Base-by-base conservation (phyloP, 2,888 invertebrate species). In the Priocnemis perturbator region DNA sequence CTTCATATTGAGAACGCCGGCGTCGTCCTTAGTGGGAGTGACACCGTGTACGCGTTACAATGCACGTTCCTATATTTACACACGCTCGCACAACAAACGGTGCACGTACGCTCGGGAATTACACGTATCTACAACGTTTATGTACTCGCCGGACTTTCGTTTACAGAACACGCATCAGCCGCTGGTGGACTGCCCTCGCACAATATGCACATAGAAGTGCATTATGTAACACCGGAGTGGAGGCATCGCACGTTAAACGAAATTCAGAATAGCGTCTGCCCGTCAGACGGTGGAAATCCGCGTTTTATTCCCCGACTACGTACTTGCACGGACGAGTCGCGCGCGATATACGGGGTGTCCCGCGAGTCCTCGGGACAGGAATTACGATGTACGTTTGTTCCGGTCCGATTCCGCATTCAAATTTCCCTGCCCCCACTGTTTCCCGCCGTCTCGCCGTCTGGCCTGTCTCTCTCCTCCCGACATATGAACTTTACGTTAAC, bases 171-270 rank as follows among this genome's bases (percentile, higher is more conserved):
- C 44, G 58, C 58, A 58, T 21, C 58, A 44, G 20, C 14, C 55
- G 23, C 15, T 2, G 37, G 44, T 30, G 5, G 55, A 14, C 56
- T 30, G 17, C 45, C 20, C 37, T 44, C 44, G 44, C 19, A 7
- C 37, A 14, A 37, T 58, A 58, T 19, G 21, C 19, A 30, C 44
- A 37, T 20, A 50, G 37, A 30, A 19, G 45, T 23, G 44, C 48
- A 48, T 60, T 60, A 60, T 48, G 59, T 60, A 60, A 60, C 47
- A 14, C 47, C 47, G 45, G 15, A 23, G 47, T 48, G 44, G 47
- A 47, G 59, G 47, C 59, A 48, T 60, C 23, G 59, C 45, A 47
- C 59, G 59, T 60, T 60, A 60, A 60, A 60, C 59, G 59, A 60
- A 60, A 60, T 60, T 21, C 59, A 9, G 45, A 21, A 48, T 60